Evolutionary conservation across 2,797 vertebrate species (phyloP), one percentile per base, ranked within the genome.

Genomic region (Mallotus villosus): DNA sequence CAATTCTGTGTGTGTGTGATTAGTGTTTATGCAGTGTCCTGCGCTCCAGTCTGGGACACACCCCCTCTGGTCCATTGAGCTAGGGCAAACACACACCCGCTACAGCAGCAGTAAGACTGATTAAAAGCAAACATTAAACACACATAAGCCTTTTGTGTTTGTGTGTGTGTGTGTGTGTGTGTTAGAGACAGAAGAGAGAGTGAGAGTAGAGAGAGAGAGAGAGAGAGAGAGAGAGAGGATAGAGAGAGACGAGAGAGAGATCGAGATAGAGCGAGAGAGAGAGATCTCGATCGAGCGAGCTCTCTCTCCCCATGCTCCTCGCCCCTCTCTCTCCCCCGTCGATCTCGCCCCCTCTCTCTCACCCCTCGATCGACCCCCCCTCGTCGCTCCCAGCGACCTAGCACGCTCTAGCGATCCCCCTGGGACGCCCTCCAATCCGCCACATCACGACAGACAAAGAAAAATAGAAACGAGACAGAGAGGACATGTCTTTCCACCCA

Each of bases 121-220:
- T 68, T 68, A 55, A 58, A 68, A 68, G 21, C 53, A 58, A n/a
- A 68, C 66, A 68, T 58, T 19, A 57, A 68, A 9, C 66, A 68
- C 55, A 58, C 55, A 58, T 5, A 22, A 19, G 17, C 21, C 19
- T 58, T 68, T 25, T 74, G 53, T 57, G 76, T 34, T 73, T 78
- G 83, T 73, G 76, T 71, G 7, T 60, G 3, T n/a, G n/a, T n/a
- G n/a, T 76, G 58, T 76, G 70, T 72, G 59, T 74, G 70, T 64
- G 68, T 53, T 17, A 67, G 6, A 49, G 65, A 51, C 22, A 64
- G 29, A 12, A 41, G 32, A 21, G 7, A 64, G 63, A 41, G 19
- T 7, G 63, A 64, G n/a, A 46, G 21, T 3, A 22, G 27, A 46
- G 4, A 16, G 21, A 22, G 2, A 46, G 4, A n/a, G 34, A 64